Conservation (phyloP, 2,113 vertebrate genomes). For the Leptobrachium ailaonicum region DNA sequence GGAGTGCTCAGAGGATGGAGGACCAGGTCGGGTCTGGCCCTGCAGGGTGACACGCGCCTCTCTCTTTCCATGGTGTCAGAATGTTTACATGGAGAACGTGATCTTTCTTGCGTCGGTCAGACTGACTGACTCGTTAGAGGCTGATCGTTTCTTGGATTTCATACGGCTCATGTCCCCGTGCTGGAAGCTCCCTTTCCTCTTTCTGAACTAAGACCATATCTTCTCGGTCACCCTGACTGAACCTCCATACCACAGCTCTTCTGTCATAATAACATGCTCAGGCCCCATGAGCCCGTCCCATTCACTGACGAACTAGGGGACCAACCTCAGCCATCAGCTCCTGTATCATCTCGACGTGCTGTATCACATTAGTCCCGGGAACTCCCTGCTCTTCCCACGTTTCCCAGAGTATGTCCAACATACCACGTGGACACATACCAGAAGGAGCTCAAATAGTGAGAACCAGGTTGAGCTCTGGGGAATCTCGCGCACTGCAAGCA, state of each 20-base stretch:
- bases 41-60: not conserved
- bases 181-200: not conserved
- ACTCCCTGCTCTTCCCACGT: too few species aligned
- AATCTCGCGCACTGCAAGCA: not conserved
- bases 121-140: not conserved
- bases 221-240: not conserved
- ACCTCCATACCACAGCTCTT: not conserved
- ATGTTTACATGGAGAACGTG: not conserved
- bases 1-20: not conserved
- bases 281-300: not conserved
- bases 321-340: not conserved
- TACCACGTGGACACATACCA: too few species aligned
- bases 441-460: too few species aligned
- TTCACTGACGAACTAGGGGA: not conserved
- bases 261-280: not conserved
- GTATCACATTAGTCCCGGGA: not conserved
- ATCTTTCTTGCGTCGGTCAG: not conserved
- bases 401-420: too few species aligned
- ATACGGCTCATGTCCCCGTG: not conserved
- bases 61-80: not conserved
- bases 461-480: not conserved
- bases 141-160: not conserved
- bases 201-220: not conserved
- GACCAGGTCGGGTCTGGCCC: not conserved
- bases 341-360: not conserved